These are phyloP conservation scores for Catostomus latipinnis DNA, from an alignment of 2,797 vertebrate species.

Conservation along the genomic window DNA sequence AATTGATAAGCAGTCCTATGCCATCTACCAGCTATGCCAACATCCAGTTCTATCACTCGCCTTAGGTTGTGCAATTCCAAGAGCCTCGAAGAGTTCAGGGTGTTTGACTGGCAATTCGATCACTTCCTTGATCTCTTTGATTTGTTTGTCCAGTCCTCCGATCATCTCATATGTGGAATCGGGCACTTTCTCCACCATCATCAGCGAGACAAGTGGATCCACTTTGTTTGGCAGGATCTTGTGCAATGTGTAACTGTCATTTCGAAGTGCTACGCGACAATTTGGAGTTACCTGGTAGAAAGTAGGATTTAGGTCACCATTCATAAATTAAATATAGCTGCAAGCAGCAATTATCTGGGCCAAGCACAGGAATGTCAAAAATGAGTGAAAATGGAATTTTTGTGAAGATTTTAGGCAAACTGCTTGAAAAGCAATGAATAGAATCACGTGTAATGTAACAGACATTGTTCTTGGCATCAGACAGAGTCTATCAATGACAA, in stretches of 20 bases:
- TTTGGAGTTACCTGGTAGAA: conserved; percentile 91
- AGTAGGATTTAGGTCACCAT: not conserved
- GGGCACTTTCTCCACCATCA: conserved; percentile 99
- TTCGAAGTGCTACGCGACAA: conserved; percentile 94
- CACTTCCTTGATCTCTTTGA: conserved; percentile 99
- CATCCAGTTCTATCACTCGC: conserved; percentile 65
- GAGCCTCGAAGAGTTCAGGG: conserved; percentile 95
- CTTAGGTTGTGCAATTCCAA: conserved; percentile 98
- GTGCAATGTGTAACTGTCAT: conserved; percentile 98
- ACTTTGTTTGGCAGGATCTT: conserved; percentile 99
- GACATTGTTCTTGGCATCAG: too few relatives aligned
- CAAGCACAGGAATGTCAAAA: too few relatives aligned
- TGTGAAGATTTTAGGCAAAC: too few relatives aligned
- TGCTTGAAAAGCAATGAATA: too few relatives aligned
- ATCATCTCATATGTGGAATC: conserved; percentile 99
- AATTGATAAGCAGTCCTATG: not conserved
- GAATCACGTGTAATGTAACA: too few relatives aligned
- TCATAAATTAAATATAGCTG: not conserved
- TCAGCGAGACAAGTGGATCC: conserved; percentile 95
- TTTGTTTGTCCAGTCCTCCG: conserved; percentile 97
- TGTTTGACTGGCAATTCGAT: conserved; percentile 98
- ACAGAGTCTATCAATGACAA: too few relatives aligned
- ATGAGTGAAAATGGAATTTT: too few relatives aligned
- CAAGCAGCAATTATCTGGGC: too few relatives aligned
- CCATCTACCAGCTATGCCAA: not conserved